Evolutionary conservation across 2,113 vertebrate genomes (phyloP), one percentile per base, ranked within the genome.

Genomic region (Pogona vitticeps): DNA sequence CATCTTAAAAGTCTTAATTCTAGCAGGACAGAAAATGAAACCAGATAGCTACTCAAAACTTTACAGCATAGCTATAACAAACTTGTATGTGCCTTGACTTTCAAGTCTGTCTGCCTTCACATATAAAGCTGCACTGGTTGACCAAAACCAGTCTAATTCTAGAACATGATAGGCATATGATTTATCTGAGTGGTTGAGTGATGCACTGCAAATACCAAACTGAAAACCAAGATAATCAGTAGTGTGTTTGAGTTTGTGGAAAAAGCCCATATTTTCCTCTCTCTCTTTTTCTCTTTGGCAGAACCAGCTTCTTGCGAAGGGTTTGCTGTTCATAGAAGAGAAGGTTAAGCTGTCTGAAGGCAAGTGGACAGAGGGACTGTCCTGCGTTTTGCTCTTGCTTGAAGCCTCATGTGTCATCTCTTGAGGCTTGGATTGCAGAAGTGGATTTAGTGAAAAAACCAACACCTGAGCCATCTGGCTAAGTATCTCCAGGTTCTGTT

Each of bases 291-390:
- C 71, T 95, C 88, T 96, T 96, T 93, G 94, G 90, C 96, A 99
- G 98, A 98, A 99, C 94, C 98, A 98, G 92, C 97, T 99, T 91
- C 97, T 99, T 93, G 96, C 92, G 8, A 98, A 98, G 94, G 98
- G 98, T 83, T 95, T 99, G 91, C 93, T 96, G 80, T 96, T 97
- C 86, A 93, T 98, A 93, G 96, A 98, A 91, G 98, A 98, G 90
- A 98, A 98, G 94, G 96, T 99, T 92, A 97, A 96, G 77, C 92
- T 97, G 78, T 97, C 97, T 90, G 97, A 98, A 89, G 98, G 98
- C 98, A 96, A 96, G 94, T 95, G 90, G 1, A 26, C 86, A 88
- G 86, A 90, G 28, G 42, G 80, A 79, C 21, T 2, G 0, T 63
- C 76, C 79, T 71, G 63, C 68, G 80, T 87, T 15, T 80, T 46